Evolutionary conservation across 2,113 vertebrate genomes (phyloP), one percentile per base, ranked within the genome.

Genomic region (Thryonomys swinderianus): DNA sequence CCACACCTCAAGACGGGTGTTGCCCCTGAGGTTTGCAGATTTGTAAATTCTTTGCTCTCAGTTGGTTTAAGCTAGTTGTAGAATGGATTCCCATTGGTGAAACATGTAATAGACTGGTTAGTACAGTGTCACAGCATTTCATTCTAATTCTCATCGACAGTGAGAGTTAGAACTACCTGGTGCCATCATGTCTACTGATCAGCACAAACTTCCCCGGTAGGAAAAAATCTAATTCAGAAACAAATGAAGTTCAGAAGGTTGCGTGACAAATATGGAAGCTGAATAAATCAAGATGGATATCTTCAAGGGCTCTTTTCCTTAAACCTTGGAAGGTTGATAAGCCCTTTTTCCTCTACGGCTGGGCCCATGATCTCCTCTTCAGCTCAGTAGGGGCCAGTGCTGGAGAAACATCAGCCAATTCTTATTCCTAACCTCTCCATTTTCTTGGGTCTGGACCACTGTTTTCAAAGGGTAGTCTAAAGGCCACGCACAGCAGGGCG

Each of bases 251-350:
- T 64, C 25, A 61, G 23, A 93, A 86, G 64, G 57, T 91, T 92
- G 92, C 67, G 71, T 80, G 80, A 93, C n/a, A 91, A 95, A 93
- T 87, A 80, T 71, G 82, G 79, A 92, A 96, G 61, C 74, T 96
- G 48, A 92, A 88, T 25, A 92, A 94, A 95, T 92, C 45, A 76
- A 92, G 45, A 17, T 79, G 51, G 34, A 10, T 82, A 20, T 95
- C 83, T 95, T 42, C 27, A 92, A 95, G 55, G 42, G n/a, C 59
- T 95, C 67, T 73, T 89, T 96, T 74, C 90, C 73, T 90, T 82
- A 90, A 92, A 55, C 76, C 90, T 23, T 45, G 42, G 57, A 90
- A 87, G 42, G 30, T 76, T 30, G 42, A 42, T 42, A 17, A 3
- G 32, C n/a, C 20, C 59, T 34, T 90, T 92, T 69, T 82, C 88